Base-by-base conservation (phyloP, 2,888 invertebrate species). In the Patella ulyssiponensis region DNA sequence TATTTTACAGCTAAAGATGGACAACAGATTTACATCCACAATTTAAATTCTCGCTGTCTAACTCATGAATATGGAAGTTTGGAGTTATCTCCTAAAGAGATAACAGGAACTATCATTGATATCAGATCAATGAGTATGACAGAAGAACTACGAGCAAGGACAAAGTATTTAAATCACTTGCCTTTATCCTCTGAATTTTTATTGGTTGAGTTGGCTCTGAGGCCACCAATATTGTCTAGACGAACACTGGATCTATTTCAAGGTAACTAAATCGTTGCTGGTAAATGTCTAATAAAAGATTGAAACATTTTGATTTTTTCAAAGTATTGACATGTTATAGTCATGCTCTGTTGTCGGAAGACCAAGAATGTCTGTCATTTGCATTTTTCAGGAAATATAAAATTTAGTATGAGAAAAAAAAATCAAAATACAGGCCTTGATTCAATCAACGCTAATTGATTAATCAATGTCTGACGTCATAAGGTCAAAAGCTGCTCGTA, bases 181-280 rank as follows among this genome's bases (percentile, higher is more conserved):
- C 98, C 98, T 0, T 93, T 98, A 11, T 96, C 96, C 79, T 96
- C 97, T 88, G 95, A 96, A 79, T 97, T 97, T 92, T 96, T 97
- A 88, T 94, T 98, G 58, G 96, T 96, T 58, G 98, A 98, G 92
- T 94, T 98, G 78, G 94, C 96, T 79, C 92, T 99, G 74, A 93
- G 94, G 81, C 94, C 95, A 52, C 96, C 96, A 0, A 90, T 94
- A 79, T 93, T 98, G 3, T 94, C 95, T 5, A 91, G 93, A 75
- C 94, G 94, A 74, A 95, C 96, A 69, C 89, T 96, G 51, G 92
- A 93, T 74, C 91, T 92, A 76, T 97, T 96, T 90, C 93, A 93
- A 92, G 95, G 96, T 96, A 91, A 85, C 85, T 80, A 9, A 23
- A 71, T 15, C 44, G 9, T 64, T 20, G 7, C 7, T 12, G 7